Evolutionary conservation across 2,888 invertebrate genomes (phyloP).

Genomic region (Gortyna flavago): DNA sequence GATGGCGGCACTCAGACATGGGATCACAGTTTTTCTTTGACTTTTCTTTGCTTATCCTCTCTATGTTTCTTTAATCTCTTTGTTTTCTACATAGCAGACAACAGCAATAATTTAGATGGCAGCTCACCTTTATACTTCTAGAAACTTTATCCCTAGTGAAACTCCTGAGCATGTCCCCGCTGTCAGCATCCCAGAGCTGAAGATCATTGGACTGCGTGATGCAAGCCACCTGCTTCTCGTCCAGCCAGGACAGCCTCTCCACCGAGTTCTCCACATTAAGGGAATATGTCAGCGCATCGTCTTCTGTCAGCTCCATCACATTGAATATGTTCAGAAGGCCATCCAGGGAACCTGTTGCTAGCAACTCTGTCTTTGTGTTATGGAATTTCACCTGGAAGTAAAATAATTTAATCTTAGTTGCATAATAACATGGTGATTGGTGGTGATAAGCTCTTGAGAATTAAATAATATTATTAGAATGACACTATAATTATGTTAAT

Average conservation of each 20-base stretch:
- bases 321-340: slow-evolving; percentile 96
- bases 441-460: neutral
- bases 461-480: neutral
- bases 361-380: slow-evolving; percentile 90
- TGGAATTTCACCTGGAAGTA: slow-evolving; percentile 92
- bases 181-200: slow-evolving; percentile 91
- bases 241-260: slow-evolving; percentile 91
- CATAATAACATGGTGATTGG: neutral
- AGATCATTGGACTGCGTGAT: slow-evolving; percentile 93
- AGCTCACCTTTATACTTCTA: slow-evolving; percentile 88
- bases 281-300: slow-evolving; percentile 94
- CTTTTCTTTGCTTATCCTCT: too few species aligned
- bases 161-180: slow-evolving; percentile 90
- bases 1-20: too few species aligned
- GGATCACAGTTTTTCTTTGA: too few species aligned
- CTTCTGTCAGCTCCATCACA: slow-evolving; percentile 92
- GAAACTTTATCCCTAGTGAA: slow-evolving; percentile 91
- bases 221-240: slow-evolving; percentile 89
- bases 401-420: neutral
- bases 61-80: too few species aligned
- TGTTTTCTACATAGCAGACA: neutral
- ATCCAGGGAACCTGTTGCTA: slow-evolving; percentile 95
- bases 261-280: slow-evolving; percentile 95
- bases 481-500: neutral
- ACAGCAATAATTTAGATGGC: neutral